Base-by-base conservation (phyloP, 2,797 vertebrate species). In the Sebastes flavidus region DNA sequence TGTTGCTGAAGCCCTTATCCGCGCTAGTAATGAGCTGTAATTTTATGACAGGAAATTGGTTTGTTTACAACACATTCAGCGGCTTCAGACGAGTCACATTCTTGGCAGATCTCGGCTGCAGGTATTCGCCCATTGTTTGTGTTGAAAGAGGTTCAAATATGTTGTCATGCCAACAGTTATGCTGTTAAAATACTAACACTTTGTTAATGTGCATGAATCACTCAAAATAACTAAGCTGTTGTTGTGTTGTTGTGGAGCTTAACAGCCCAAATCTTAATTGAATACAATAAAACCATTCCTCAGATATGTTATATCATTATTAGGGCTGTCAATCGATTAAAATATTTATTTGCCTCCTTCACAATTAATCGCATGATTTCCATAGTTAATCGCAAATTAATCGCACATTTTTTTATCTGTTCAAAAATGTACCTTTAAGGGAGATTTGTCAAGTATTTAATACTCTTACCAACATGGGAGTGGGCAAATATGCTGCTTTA, bases 11-110 rank as follows among this genome's bases (percentile, higher is more conserved):
- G 91, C 89, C 81, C 81, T 89, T 86, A 76, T 92, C 88, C 91
- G 70, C 65, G 65, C 88, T 80, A 56, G 86, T 93, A 95, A 92
- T 94, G 91, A 94, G 93, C 94, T 94, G 92, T 93, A 91, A 94
- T 94, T 95, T 92, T 91, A 92, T 84, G 83, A 91, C 89, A 92
- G 92, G 92, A 95, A 95, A 93, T 91, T 87, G 91, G 88, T 94
- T 95, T 94, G 92, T 93, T 93, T 94, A 94, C 93, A 91, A 89
- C 91, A 86, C 83, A 72, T 92, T 91, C 81, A 86, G 92, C 86
- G 79, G 90, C 88, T 75, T 83, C 82, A 63, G 75, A 88, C 55
- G n/a, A 29, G 81, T 83, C 73, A 8, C 62, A 4, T 81, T 84
- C 72, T 78, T 66, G 72, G 86, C 82, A 73, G n/a, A 81, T 75